Evolutionary conservation across 1,140 invertebrate species (phyloP).

Genomic region (Fopius arisanus): DNA sequence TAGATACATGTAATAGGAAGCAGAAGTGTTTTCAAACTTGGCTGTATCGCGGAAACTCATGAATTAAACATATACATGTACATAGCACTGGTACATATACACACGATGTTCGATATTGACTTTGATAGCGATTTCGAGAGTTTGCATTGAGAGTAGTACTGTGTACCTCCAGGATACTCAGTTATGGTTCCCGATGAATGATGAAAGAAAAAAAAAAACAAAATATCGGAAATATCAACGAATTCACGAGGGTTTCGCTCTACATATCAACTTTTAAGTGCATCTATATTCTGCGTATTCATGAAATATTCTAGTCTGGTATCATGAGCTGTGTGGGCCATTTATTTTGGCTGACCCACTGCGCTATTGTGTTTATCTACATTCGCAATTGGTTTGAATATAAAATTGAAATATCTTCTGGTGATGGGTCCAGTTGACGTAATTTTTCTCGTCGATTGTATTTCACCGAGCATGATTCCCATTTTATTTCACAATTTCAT

Average conservation of each 20-base stretch:
- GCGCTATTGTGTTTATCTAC: not conserved
- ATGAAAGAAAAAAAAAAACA: constrained; percentile 10
- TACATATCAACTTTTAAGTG: not conserved
- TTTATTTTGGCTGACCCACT: too few relatives aligned
- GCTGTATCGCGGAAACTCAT: constrained; percentile 14
- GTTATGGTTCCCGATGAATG: constrained; percentile 6
- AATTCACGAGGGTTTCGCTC: not conserved
- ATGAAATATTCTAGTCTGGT: not conserved
- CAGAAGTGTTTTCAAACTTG: constrained; percentile 6
- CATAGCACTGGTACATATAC: not conserved
- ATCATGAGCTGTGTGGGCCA: not conserved
- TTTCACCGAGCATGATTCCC: too few relatives aligned
- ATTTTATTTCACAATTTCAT: too few relatives aligned
- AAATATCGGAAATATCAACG: not conserved
- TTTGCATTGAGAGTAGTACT: not conserved
- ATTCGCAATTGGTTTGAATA: too few relatives aligned
- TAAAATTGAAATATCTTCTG: too few relatives aligned
- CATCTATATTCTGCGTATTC: not conserved
- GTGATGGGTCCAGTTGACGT: too few relatives aligned
- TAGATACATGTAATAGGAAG: constrained; percentile 4
- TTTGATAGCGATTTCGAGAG: constrained; percentile 4
- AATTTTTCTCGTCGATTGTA: too few relatives aligned
- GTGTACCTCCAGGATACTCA: not conserved
- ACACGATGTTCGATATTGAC: not conserved
- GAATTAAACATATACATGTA: constrained; percentile 26